Percentiles rank a stretch among this genome's conserved stretches.
Evolutionary conservation across 2,797 vertebrate genomes (phyloP).

Genomic region (Tympanoctomys barrerae): DNA sequence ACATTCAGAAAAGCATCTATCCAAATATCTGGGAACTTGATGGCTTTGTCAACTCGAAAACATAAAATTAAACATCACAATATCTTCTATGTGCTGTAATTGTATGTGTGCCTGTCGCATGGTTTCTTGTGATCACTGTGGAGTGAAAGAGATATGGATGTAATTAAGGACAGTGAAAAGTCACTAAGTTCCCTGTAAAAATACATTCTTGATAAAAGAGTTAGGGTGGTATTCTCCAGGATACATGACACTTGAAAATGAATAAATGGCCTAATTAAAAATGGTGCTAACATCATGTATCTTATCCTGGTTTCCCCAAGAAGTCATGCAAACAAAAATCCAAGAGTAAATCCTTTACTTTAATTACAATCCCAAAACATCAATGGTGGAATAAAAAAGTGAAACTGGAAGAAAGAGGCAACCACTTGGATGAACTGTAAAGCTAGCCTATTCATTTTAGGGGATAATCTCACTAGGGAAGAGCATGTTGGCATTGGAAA

Average conservation of each 20-base stretch:
- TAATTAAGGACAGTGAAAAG: slow-evolving; percentile 6
- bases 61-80: neutral
- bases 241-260: neutral
- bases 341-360: slow-evolving; percentile 13
- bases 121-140: neutral
- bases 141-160: neutral
- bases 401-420: neutral
- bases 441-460: neutral
- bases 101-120: neutral
- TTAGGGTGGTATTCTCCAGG: neutral
- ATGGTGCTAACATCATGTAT: neutral
- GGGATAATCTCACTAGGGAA: neutral
- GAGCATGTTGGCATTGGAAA: neutral
- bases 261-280: neutral
- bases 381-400: neutral
- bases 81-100: neutral
- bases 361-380: neutral
- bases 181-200: neutral
- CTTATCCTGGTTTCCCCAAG: neutral
- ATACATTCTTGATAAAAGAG: neutral
- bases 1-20: neutral
- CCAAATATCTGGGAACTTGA: neutral
- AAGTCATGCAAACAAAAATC: neutral
- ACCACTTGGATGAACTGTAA: neutral
- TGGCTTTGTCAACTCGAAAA: neutral